Conservation (phyloP, 2,113 vertebrate species). For the Eudyptes chrysolophus region DNA sequence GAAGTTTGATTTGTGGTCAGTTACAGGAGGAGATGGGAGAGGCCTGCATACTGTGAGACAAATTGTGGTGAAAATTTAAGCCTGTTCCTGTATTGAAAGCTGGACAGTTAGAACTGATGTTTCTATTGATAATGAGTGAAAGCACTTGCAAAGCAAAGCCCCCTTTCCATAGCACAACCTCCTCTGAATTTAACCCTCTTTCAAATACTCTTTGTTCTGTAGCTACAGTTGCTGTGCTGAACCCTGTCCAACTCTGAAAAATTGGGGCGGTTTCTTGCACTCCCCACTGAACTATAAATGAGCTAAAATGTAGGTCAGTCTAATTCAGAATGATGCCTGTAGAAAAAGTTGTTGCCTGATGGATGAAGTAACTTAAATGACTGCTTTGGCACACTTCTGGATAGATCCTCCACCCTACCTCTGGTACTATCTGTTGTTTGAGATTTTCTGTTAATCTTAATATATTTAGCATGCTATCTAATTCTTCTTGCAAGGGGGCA, state of each 20-base stretch:
- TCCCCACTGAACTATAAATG: not conserved
- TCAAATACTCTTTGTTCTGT: not conserved
- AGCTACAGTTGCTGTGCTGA: not conserved
- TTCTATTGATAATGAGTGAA: not conserved
- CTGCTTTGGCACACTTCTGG: not conserved
- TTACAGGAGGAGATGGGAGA: not conserved
- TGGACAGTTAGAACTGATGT: not conserved
- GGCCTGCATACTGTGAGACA: not conserved
- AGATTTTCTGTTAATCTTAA: not conserved
- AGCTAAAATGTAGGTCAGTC: not conserved
- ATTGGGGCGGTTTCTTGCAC: not conserved
- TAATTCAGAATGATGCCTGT: not conserved
- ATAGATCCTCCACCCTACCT: not conserved
- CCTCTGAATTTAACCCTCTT: conserved; percentile 10
- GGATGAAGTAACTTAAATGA: not conserved
- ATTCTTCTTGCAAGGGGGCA: not conserved
- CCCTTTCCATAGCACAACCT: not conserved
- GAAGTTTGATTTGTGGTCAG: not conserved
- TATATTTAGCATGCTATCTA: not conserved
- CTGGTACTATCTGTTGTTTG: not conserved
- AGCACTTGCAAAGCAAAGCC: not conserved
- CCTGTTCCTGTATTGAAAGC: not conserved
- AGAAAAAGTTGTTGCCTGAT: not conserved
- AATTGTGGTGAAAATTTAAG: not conserved
- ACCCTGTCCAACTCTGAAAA: not conserved